These are phyloP conservation scores for Acrocephalus kingi DNA, from an alignment of 2,113 vertebrate species.

Conservation along the genomic window DNA sequence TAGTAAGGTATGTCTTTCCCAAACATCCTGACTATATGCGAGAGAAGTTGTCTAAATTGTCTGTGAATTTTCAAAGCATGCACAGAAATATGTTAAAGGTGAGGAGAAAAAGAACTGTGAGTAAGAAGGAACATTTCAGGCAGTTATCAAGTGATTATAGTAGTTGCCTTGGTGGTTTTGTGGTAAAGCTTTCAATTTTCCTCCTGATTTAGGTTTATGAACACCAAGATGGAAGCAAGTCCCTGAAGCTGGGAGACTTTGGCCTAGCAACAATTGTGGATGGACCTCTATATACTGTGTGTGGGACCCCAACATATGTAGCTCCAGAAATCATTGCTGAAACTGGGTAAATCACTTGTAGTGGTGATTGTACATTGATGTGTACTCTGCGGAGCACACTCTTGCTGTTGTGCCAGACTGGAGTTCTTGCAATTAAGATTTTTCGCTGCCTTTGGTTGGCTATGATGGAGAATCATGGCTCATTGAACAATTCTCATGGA, in stretches of 20 bases:
- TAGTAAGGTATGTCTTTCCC: neutral
- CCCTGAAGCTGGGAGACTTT: slow-evolving; percentile 95
- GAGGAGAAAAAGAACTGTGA: neutral
- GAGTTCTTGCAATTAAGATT: neutral
- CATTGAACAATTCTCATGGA: neutral
- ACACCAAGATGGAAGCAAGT: slow-evolving; percentile 93
- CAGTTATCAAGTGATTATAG: neutral
- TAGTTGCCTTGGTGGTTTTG: neutral
- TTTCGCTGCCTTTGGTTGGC: neutral
- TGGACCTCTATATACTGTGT: slow-evolving; percentile 91
- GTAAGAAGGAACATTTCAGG: neutral
- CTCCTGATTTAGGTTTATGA: slow-evolving; percentile 87
- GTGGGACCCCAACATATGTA: slow-evolving; percentile 97
- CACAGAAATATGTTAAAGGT: neutral
- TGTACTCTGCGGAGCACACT: neutral
- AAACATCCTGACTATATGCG: neutral
- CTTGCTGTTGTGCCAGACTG: neutral
- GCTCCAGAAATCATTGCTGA: slow-evolving; percentile 97
- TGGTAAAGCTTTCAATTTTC: neutral
- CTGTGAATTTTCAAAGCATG: neutral
- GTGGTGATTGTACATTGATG: neutral
- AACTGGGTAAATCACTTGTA: slow-evolving; percentile 82
- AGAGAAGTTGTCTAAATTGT: neutral
- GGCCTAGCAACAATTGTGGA: slow-evolving; percentile 94
- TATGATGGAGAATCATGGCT: neutral